These are phyloP conservation scores for Distichodus sexfasciatus DNA, from an alignment of 2,797 vertebrate species.

Conservation along the genomic window DNA sequence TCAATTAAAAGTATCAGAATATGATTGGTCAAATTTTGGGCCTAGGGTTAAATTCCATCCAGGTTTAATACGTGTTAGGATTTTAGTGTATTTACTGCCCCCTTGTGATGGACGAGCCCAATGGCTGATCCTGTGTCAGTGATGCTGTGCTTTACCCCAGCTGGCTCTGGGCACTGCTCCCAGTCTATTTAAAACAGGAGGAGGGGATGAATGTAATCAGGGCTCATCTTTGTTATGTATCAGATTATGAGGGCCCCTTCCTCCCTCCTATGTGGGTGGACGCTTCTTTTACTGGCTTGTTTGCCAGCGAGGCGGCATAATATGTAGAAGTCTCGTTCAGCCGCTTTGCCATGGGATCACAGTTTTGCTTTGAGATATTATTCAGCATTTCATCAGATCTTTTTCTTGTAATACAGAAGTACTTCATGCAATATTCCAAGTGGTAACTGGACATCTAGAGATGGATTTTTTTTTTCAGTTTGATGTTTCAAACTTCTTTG, in stretches of 20 bases:
- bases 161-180: conserved; percentile 50
- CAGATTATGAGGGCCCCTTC: conserved; percentile 56
- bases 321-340: conserved; percentile 50
- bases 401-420: conserved; percentile 26
- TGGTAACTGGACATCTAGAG: conserved; percentile 17
- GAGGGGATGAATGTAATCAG: conserved; percentile 57
- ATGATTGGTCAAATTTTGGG: too few relatives aligned
- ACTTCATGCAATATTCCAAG: neutral
- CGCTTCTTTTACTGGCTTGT: conserved; percentile 50
- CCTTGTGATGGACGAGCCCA: conserved; percentile 63
- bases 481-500: neutral
- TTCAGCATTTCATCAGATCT: conserved; percentile 19
- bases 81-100: conserved; percentile 65
- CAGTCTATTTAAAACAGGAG: conserved; percentile 53
- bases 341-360: conserved; percentile 25
- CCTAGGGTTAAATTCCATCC: too few relatives aligned
- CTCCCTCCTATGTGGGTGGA: conserved; percentile 54
- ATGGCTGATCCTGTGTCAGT: conserved; percentile 47
- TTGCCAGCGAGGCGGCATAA: conserved; percentile 47
- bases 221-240: conserved; percentile 58
- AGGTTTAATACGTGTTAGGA: neutral
- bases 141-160: conserved; percentile 48
- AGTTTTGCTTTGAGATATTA: conserved; percentile 27
- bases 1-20: too few relatives aligned
- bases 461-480: conserved; percentile 30